Evolutionary conservation across 2,113 vertebrate species (phyloP), one percentile per base, ranked within the genome.

Genomic region (Chionodraco myersi): DNA sequence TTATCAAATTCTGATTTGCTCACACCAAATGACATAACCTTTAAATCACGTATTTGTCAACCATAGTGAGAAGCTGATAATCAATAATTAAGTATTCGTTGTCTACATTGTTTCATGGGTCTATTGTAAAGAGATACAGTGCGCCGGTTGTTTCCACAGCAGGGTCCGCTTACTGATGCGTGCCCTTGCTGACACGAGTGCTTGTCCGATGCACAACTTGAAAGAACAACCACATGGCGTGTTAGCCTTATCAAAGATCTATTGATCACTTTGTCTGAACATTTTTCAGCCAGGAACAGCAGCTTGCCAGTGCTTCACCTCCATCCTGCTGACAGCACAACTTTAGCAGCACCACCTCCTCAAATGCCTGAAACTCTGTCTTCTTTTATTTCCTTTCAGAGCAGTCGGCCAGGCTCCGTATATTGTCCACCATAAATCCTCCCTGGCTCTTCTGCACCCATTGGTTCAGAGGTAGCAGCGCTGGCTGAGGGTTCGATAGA

Each of bases 371-470:
- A 54, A 80, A 80, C 86, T 77, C 83, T 82, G 73, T 91, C 82
- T 80, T 84, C 62, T 84, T 87, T 85, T 75, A 77, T 48, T 74
- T 79, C 79, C 67, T 75, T 83, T 84, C 89, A 83, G 36, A 41
- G 36, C 78, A 85, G 78, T 82, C 79, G 77, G 93, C 84, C 75
- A 72, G 78, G 64, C 85, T 83, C 60, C 67, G 79, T 81, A 63
- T 65, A 63, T 79, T 80, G 67, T 71, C 67, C 44, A 72, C 69
- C 77, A 92, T 92, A 88, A 94, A 94, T 93, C 85, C 80, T 85
- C 48, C 36, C 47, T 16, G n/a, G 64, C 72, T 87, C 75, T 86
- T 82, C 80, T 81, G 67, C 77, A 80, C 53, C 90, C 75, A 79
- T 91, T 89, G 78, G 73, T 91, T 85, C 69, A 53, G 75, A 80